Evolutionary conservation across 35 echinoderm and acorn worm species (phyloP).

Genomic region (Holothuria glaberrima): DNA sequence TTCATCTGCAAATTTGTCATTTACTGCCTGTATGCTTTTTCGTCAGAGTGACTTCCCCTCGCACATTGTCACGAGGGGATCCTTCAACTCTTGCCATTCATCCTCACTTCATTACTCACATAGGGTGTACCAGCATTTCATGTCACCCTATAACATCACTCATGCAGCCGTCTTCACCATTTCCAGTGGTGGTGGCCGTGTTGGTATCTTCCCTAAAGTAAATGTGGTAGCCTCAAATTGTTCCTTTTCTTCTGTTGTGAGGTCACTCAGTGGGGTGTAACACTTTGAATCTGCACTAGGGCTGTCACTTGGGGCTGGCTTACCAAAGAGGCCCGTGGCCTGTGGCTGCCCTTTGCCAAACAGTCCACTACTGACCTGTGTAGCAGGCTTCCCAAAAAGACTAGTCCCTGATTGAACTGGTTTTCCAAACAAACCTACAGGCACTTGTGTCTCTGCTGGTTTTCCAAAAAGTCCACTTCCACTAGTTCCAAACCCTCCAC

Average conservation of each 20-base stretch:
- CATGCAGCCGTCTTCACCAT: constrained; percentile 7
- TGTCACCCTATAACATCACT: too few species aligned
- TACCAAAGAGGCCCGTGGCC: constrained; percentile 63
- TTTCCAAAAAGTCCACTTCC: constrained; percentile 43
- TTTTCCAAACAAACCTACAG: constrained; percentile 15
- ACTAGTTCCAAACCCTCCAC: constrained; percentile 23
- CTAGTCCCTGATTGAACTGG: constrained; percentile 43
- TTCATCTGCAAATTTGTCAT: too few species aligned
- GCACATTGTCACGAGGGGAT: too few species aligned
- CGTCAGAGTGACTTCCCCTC: too few species aligned
- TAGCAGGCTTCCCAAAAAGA: constrained; percentile 64
- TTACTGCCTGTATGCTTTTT: too few species aligned
- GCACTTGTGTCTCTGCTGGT: background rate
- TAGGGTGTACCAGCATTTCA: too few species aligned
- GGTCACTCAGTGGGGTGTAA: constrained; percentile 58
- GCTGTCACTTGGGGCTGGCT: constrained; percentile 29
- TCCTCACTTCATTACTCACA: too few species aligned
- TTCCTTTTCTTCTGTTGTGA: constrained; percentile 86
- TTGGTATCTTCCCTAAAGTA: constrained; percentile 86
- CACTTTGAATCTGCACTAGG: constrained; percentile 1
- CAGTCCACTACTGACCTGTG: background rate
- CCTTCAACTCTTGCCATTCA: too few species aligned
- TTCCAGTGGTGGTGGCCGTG: constrained; percentile 81
- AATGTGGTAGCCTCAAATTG: constrained; percentile 80
- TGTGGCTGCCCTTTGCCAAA: constrained; percentile 31